Base-by-base conservation (phyloP, 1,140 invertebrate genomes). In the Stegodyphus dumicola region DNA sequence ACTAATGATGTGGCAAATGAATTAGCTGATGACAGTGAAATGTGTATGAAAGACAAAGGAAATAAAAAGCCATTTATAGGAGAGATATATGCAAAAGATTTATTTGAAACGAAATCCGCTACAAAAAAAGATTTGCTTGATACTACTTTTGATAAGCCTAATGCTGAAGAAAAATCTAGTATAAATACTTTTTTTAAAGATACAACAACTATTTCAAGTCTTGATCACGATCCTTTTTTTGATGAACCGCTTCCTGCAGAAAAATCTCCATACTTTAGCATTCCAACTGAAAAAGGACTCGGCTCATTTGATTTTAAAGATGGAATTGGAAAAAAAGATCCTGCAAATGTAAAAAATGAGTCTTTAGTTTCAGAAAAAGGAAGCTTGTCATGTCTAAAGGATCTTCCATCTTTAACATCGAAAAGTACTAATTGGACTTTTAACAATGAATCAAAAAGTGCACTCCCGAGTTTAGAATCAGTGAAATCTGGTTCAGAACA, bases 221-320 rank as follows among this genome's bases (percentile, higher is more conserved):
- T 60, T 49, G 18, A 54, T 54, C 49, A 73, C 60, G 83, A 85
- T 70, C 11, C 75, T 33, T 86, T 86, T 10, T 86, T 86, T 65
- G 84, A 86, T 71, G 84, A 74, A n/a, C 84, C 84, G 11, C 7
- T 86, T 10, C 84, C 84, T 60, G 52, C 84, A 17, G 73, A 73
- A 78, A 86, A 77, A 11, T 13, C 75, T 2, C 56, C 70, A 49
- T 52, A 49, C 53, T 49, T 52, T 6, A 73, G 49, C 49, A 33
- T 33, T 33, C 33, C 33, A 33, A 33, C 33, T 33, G 33, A 33
- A 33, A 33, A 33, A 33, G 33, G 33, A 33, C 33, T 33, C 3
- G 10, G 9, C 11, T 48, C 70, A 49, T 10, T 48, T 48, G n/a
- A 11, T 13, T 51, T 51, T 9, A 73, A 73, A 73, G 5, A 17